phyloP scores from a whole-genome alignment of 1,140 invertebrate species.

The Wasmannia auropunctata region DNA sequence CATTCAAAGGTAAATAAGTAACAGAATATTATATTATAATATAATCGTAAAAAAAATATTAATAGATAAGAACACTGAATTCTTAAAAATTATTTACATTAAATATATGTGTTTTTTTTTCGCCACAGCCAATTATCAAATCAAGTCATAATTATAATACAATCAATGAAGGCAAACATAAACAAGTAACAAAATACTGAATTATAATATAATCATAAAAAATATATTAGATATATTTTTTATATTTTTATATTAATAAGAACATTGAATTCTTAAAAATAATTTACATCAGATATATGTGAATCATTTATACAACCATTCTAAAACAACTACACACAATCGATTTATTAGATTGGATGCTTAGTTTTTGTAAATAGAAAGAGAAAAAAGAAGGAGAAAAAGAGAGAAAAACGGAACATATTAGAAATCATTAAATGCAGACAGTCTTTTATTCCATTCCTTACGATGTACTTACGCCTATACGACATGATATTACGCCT shows the following conservation, averaged over 20 bases:
- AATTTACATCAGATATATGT: background rate
- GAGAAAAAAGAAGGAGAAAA: background rate
- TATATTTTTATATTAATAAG: no score
- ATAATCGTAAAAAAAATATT: background rate
- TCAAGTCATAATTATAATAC: background rate
- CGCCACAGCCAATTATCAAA: background rate
- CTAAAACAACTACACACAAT: background rate
- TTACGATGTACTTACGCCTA: slow-evolving; percentile 50
- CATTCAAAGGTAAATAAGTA: background rate
- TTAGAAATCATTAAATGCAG: slow-evolving; percentile 39
- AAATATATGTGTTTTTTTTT: no score
- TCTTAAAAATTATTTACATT: background rate
- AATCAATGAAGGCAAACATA: background rate
- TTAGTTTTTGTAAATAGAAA: background rate
- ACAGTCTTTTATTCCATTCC: slow-evolving; percentile 36
- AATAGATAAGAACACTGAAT: background rate
- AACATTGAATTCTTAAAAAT: background rate
- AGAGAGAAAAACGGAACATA: background rate
- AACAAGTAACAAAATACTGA: background rate
- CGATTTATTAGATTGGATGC: background rate
- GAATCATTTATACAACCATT: background rate
- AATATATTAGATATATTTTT: no score
- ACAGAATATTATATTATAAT: background rate
- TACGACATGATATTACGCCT: slow-evolving; percentile 16
- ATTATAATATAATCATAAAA: background rate